Evolutionary conservation across 2,888 invertebrate species (phyloP), one percentile per base, ranked within the genome.

Genomic region (Bellardia bayeri): DNA sequence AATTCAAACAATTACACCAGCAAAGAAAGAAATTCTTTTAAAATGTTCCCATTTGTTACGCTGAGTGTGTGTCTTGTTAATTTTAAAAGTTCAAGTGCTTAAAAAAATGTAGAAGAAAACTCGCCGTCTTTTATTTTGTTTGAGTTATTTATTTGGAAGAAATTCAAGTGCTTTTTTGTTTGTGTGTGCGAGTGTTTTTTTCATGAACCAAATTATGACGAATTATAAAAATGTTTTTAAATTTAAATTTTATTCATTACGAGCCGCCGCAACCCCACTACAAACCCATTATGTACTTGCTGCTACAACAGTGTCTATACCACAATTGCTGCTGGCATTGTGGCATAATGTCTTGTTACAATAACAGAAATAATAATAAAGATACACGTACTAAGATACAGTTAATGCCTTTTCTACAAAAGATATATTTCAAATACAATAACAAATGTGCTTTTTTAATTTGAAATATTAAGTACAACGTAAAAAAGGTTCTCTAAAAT

Each of bases 211-310:
- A 69, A 63, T 68, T 74, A 75, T 80, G 68, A 80, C 63, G 75
- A 75, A 75, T 80, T 75, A 63, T 33, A 75, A 64, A 85, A 81
- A 81, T 75, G 85, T 69, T 85, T 80, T 80, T 85, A 75, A 80
- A 80, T 69, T 75, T 69, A 54, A 85, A 81, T 81, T 81, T 71
- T 71, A 90, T 89, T 87, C 76, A 86, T 78, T 80, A 81, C 64
- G n/a, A 71, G 61, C 68, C 49, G 61, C 58, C 49, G 49, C 14
- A 33, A 68, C n/a, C n/a, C 51, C 68, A 9, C 45, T 13, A 64
- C 64, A 64, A 64, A 78, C 71, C 37, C 45, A 64, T 45, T 37
- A 64, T 45, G 63, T 63, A 37, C 45, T 61, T 64, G 71, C 56
- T 75, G 30, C n/a, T 61, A 79, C 76, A 75, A 76, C 63, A 76